A percentile compares a stretch with the other conserved stretches of the same genome.
These are phyloP conservation scores for Prunella fulvescens DNA, from an alignment of 2,113 vertebrate genomes.

Conservation along the genomic window DNA sequence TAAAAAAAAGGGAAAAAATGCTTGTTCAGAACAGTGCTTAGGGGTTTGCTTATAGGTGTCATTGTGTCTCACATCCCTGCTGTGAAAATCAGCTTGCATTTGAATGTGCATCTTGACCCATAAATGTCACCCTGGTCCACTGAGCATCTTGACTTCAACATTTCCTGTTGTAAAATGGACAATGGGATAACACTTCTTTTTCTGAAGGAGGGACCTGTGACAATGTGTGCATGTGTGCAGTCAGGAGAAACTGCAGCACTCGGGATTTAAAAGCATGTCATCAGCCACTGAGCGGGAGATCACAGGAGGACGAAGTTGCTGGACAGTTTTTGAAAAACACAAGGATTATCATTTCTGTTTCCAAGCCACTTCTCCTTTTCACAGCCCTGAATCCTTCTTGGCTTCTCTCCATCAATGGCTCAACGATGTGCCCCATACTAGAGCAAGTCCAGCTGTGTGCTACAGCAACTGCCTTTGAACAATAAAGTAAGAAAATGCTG, in stretches of 20 bases:
- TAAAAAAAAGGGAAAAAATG: background rate
- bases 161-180: conserved; percentile 73
- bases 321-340: conserved; percentile 46
- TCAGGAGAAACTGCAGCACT: conserved; percentile 48
- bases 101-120: conserved; percentile 78
- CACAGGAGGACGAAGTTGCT: conserved; percentile 53
- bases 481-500: background rate
- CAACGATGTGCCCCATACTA: background rate
- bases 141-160: conserved; percentile 74
- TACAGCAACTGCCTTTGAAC: background rate
- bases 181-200: conserved; percentile 60
- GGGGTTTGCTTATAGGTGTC: conserved; percentile 70
- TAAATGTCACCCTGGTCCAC: conserved; percentile 75
- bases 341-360: conserved; percentile 65
- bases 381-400: background rate
- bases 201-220: conserved; percentile 40
- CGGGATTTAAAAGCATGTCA: conserved; percentile 61
- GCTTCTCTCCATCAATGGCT: background rate
- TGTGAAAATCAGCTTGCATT: conserved; percentile 76
- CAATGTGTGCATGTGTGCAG: conserved; percentile 49
- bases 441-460: background rate
- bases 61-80: conserved; percentile 69
- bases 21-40: conserved; percentile 58
- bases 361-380: conserved; percentile 65
- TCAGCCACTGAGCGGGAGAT: conserved; percentile 41